Base-by-base conservation (phyloP, 2,797 vertebrate genomes). In the Setipinna tenuifilis region DNA sequence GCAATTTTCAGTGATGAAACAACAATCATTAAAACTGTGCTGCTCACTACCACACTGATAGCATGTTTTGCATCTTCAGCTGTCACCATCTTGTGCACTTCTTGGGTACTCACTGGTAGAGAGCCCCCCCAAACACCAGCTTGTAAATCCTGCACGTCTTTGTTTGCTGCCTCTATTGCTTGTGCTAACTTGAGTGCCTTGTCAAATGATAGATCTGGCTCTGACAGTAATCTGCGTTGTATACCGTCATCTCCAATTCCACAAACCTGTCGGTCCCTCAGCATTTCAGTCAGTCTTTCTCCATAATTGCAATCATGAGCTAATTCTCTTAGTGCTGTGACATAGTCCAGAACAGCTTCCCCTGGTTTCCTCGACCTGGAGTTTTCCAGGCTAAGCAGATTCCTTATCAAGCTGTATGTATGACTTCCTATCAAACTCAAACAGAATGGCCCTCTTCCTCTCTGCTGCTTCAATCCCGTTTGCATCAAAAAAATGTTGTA, bases 351-450 rank as follows among this genome's bases (percentile, higher is more conserved):
- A 5, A 84, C 78, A 41, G 23, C 28, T 65, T 85, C 83, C 9
- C 3, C 71, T 0, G 14, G 21, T 25, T 75, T 41, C 14, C 86
- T 58, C 10, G n/a, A 58, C 12, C 23, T 57, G 6, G 21, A 87
- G 59, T 83, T 71, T 81, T 4, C 21, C 54, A 19, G 82, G 54
- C 68, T 83, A 6, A 86, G 6, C 19, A 86, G 21, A 28, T 81
- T 84, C 21, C 82, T 81, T 71, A 84, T 83, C 21, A 83, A 58
- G 16, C 85, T 86, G 21, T 83, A 86, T 2, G 82, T 86, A 14
- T 17, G 62, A 3, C 48, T 59, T 7, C 85, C 85, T 10, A 86
- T 65, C 3, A 21, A 58, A 28, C 85, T 86, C 0, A 86, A 86
- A 48, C 6, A 87, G 48, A 50, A 87, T 84, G 1, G 83, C 58